phyloP scores from a whole-genome alignment of 2,113 vertebrate species.

The Serilophus lunatus region DNA sequence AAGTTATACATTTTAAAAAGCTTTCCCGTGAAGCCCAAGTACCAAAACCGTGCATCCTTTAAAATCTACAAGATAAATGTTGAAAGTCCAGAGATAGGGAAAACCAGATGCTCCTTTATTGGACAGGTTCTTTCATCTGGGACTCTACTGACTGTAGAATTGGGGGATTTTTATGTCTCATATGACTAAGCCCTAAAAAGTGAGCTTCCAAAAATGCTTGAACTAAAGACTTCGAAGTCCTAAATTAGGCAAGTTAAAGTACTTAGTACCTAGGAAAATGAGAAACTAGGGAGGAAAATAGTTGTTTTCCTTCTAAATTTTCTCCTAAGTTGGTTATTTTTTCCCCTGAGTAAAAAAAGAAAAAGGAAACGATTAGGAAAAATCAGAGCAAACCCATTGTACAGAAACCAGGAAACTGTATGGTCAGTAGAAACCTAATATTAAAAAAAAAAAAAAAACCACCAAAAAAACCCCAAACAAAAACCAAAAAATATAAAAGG shows the following conservation, averaged over 20 bases:
- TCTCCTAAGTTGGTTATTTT: neutral
- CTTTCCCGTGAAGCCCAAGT: neutral
- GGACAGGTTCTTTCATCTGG: neutral
- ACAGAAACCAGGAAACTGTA: neutral
- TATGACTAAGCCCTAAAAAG: neutral
- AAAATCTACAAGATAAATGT: neutral
- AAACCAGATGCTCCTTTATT: neutral
- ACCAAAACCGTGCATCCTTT: neutral
- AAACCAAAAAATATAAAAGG: too few relatives aligned
- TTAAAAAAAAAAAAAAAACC: neutral
- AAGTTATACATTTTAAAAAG: neutral
- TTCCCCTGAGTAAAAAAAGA: accelerated
- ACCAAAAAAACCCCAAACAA: too few relatives aligned
- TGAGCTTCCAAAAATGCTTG: neutral
- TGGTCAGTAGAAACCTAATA: neutral
- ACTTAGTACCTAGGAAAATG: neutral
- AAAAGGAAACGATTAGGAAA: neutral
- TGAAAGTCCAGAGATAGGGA: neutral
- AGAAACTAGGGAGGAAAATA: neutral
- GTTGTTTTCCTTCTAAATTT: neutral
- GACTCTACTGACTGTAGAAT: neutral
- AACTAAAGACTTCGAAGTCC: neutral
- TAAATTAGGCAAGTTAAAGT: neutral
- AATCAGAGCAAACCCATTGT: neutral
- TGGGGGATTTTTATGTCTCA: neutral